Conservation (phyloP, 2,888 invertebrate genomes). For the Mechanitis messenoides region DNA sequence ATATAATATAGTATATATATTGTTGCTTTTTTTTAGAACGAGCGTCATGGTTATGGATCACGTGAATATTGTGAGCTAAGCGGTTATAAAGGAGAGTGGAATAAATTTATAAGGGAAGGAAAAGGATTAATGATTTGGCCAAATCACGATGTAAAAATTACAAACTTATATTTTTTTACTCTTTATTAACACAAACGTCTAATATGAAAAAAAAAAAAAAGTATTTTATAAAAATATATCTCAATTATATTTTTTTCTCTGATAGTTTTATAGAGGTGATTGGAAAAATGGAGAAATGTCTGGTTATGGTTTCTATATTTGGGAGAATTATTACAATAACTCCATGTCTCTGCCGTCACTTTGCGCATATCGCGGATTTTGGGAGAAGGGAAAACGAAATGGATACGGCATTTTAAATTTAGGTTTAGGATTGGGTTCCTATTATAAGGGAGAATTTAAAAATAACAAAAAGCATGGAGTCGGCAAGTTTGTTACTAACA, state of each 20-base stretch:
- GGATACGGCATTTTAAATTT: conserved; percentile 70
- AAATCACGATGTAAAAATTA: conserved; percentile 72
- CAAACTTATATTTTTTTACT: neutral
- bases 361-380: conserved; percentile 72
- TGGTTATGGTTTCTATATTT: conserved; percentile 77
- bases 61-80: conserved; percentile 58
- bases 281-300: conserved; percentile 76
- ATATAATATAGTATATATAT: too few species aligned
- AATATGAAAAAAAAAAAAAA: too few species aligned
- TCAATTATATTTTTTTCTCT: conserved; percentile 15
- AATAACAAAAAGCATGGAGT: conserved; percentile 76
- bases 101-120: conserved; percentile 70
- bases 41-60: conserved; percentile 60
- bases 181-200: neutral
- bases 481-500: conserved; percentile 74
- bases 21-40: conserved; percentile 41
- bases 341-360: conserved; percentile 72
- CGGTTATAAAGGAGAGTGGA: conserved; percentile 77
- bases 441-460: conserved; percentile 74
- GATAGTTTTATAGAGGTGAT: conserved; percentile 76
- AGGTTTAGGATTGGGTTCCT: conserved; percentile 72
- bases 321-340: conserved; percentile 73
- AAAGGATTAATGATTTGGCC: conserved; percentile 78
- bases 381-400: conserved; percentile 72
- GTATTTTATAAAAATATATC: neutral